Conservation (phyloP, 2,797 vertebrate genomes). For the Allobates femoralis region DNA sequence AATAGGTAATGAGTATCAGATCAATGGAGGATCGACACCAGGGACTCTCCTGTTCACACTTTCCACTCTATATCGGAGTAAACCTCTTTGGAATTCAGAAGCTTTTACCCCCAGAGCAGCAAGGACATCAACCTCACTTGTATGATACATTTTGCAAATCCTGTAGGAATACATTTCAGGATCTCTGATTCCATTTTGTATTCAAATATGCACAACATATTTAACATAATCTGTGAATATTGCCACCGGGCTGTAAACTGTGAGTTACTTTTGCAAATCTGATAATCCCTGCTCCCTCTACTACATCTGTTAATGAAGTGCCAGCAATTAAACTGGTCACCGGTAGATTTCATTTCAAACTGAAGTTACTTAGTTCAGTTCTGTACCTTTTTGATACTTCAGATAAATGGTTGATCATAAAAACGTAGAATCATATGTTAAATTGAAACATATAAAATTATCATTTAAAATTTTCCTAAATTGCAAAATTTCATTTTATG, state of each 20-base stretch:
- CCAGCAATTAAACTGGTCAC: neutral
- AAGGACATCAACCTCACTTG: neutral
- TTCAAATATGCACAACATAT: conserved; percentile 7
- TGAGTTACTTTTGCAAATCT: conserved; percentile 54
- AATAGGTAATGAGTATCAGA: neutral
- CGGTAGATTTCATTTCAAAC: neutral
- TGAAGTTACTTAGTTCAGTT: neutral
- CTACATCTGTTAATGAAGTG: conserved; percentile 25
- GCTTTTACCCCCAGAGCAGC: neutral
- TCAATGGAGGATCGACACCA: neutral
- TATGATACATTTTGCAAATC: conserved; percentile 3
- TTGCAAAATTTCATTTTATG: too few relatives aligned
- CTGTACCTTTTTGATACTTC: neutral
- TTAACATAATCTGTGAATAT: conserved; percentile 38
- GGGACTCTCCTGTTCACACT: neutral
- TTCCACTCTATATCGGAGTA: neutral
- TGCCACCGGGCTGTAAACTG: conserved; percentile 9
- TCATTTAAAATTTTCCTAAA: too few relatives aligned
- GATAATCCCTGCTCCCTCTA: conserved; percentile 21
- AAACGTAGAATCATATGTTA: too few relatives aligned
- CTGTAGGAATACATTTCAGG: neutral
- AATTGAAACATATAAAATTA: too few relatives aligned
- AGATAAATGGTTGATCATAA: neutral
- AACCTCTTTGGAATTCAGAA: neutral
- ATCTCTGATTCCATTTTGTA: conserved; percentile 5